These are phyloP conservation scores for Procambarus virginalis DNA, from an alignment of 1,140 invertebrate genomes.

Conservation along the genomic window DNA sequence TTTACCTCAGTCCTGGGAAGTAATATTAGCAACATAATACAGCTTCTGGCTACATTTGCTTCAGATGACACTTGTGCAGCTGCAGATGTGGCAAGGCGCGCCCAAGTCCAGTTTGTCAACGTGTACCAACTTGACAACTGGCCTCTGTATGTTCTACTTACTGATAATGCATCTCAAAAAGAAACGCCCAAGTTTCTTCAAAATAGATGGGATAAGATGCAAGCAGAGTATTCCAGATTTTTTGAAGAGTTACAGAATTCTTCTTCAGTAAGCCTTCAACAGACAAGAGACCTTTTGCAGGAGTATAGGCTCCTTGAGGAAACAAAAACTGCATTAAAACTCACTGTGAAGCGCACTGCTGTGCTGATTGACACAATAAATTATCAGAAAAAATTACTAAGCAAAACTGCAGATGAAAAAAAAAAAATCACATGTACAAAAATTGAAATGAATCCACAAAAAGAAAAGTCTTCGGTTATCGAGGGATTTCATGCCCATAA, in stretches of 20 bases:
- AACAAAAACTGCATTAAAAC: slow-evolving; percentile 2
- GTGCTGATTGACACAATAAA: background rate
- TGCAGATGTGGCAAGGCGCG: slow-evolving; percentile 23
- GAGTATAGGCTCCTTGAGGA: slow-evolving; percentile 37
- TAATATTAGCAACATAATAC: slow-evolving; percentile 32
- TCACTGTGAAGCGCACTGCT: slow-evolving; percentile 15
- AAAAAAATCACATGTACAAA: slow-evolving; percentile 18
- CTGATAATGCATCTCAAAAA: background rate
- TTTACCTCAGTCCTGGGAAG: slow-evolving; percentile 40
- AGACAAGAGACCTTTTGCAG: slow-evolving; percentile 1
- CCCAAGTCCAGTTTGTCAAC: slow-evolving; percentile 23
- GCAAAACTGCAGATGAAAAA: slow-evolving; percentile 22
- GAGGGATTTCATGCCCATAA: slow-evolving; percentile 53
- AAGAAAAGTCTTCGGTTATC: background rate
- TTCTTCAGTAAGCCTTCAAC: slow-evolving; percentile 21
- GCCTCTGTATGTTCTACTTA: slow-evolving; percentile 9
- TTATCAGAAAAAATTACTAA: slow-evolving; percentile 8
- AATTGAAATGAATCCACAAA: background rate
- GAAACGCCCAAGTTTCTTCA: background rate
- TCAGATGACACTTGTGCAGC: slow-evolving; percentile 10
- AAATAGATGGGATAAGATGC: slow-evolving; percentile 49
- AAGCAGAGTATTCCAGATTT: slow-evolving; percentile 28
- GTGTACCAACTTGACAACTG: slow-evolving; percentile 50
- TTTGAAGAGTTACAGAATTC: slow-evolving; percentile 18
- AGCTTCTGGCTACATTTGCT: slow-evolving; percentile 55